phyloP scores from a whole-genome alignment of 2,797 vertebrate genomes.

The Choloepus didactylus region DNA sequence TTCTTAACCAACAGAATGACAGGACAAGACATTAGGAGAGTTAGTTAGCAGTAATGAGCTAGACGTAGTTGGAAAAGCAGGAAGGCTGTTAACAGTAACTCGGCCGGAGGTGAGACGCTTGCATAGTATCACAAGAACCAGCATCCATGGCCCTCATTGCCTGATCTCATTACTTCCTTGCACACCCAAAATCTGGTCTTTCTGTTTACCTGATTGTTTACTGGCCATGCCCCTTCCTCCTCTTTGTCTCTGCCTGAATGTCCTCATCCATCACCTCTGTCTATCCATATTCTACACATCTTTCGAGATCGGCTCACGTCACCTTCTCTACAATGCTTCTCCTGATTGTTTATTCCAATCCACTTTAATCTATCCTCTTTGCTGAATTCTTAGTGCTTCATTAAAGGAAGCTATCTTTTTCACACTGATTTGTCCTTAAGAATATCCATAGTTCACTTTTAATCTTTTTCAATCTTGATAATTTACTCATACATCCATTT shows the following conservation, averaged over 20 bases:
- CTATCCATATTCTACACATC: not conserved
- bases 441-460: slow-evolving; percentile 34
- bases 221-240: not conserved
- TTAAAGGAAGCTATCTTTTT: not conserved
- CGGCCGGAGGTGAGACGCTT: rapidly evolving
- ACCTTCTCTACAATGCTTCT: not conserved
- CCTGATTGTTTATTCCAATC: not conserved
- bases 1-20: not conserved
- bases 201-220: not conserved
- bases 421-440: not conserved
- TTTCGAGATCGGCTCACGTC: not conserved
- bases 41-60: not conserved
- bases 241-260: not conserved
- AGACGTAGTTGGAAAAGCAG: not conserved
- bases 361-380: not conserved
- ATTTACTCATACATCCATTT: not conserved
- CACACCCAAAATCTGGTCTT: not conserved
- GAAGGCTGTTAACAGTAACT: not conserved
- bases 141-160: too few species aligned
- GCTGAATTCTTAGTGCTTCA: not conserved
- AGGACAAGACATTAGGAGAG: not conserved
- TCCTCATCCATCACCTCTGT: not conserved
- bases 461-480: not conserved
- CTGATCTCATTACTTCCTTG: not conserved
- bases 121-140: too few species aligned